Evolutionary conservation across 2,888 invertebrate genomes (phyloP).

Genomic region (Dromius quadrimaculatus): DNA sequence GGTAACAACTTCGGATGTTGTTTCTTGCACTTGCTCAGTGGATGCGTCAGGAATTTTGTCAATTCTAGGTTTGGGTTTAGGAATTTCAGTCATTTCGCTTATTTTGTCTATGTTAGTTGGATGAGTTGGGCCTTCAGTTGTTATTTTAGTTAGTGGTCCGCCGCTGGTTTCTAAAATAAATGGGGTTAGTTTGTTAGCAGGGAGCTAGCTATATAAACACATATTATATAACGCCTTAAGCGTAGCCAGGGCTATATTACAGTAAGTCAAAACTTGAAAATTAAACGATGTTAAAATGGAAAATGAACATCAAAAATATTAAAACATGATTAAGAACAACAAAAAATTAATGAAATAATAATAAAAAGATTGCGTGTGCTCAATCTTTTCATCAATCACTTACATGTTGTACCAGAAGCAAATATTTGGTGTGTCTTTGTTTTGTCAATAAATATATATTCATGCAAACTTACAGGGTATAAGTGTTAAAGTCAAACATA

Average conservation of each 20-base stretch:
- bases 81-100: constrained; percentile 63
- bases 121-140: constrained; percentile 59
- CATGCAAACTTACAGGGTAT: constrained; percentile 41
- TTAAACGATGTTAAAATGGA: constrained; percentile 1
- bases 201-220: constrained; percentile 60
- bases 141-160: constrained; percentile 62
- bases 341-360: constrained; percentile 20
- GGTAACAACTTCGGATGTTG: constrained; percentile 58
- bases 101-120: constrained; percentile 59
- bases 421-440: constrained; percentile 38
- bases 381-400: constrained; percentile 41
- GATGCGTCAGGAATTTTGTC: constrained; percentile 59
- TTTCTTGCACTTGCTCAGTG: constrained; percentile 58
- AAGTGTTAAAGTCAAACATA: constrained; percentile 51
- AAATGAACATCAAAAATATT: not conserved
- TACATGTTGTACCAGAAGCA: constrained; percentile 46
- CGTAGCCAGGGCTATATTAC: constrained; percentile 45
- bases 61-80: constrained; percentile 69
- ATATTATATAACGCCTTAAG: constrained; percentile 46
- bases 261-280: too few relatives aligned
- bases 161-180: constrained; percentile 66
- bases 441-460: constrained; percentile 24
- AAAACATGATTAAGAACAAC: constrained; percentile 10
- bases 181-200: constrained; percentile 64
- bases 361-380: constrained; percentile 49